Evolutionary conservation across 2,888 invertebrate species (phyloP), one percentile per base, ranked within the genome.

Genomic region (Hylaea fasciaria): DNA sequence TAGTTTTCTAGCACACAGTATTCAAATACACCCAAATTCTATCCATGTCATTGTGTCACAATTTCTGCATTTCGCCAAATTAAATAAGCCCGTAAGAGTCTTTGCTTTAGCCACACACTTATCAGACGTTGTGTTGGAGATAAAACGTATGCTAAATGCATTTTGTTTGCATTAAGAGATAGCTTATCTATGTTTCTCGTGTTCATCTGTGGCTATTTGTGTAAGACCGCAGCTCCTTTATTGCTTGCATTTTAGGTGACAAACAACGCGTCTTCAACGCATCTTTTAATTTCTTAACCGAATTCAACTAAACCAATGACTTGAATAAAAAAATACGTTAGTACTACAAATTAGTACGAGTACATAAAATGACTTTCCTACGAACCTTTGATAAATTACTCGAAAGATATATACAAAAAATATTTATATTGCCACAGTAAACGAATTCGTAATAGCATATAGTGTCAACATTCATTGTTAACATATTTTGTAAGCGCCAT

Each of bases 121-220:
- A 67, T 70, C 68, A 61, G 43, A 40, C 47, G 39, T 48, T 59
- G 56, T 59, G 66, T 61, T 70, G 62, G 61, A 68, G 68, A 73
- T 70, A 58, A 70, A 72, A 72, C 73, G 69, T 54, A 68, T 66
- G 69, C 72, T 66, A 66, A 71, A 62, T 76, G 78, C 76, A 75
- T 75, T 73, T 65, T 65, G 73, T 75, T 80, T 76, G 73, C 73
- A 72, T 78, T 57, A n/a, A 70, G 51, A 68, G 77, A 75, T 80
- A 80, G 32, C 72, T 66, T 81, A 81, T 81, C 82, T 65, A 14
- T 37, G 47, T 69, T 64, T 69, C 57, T 61, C 49, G 54, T 63
- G 53, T 59, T 44, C 54, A 45, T 70, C 68, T 68, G 68, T 63
- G 55, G 64, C 56, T 70, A 58, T 62, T 58, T 61, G 43, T 72